phyloP scores from a whole-genome alignment of 1,140 invertebrate genomes.

The Drosophila parabipectinata region DNA sequence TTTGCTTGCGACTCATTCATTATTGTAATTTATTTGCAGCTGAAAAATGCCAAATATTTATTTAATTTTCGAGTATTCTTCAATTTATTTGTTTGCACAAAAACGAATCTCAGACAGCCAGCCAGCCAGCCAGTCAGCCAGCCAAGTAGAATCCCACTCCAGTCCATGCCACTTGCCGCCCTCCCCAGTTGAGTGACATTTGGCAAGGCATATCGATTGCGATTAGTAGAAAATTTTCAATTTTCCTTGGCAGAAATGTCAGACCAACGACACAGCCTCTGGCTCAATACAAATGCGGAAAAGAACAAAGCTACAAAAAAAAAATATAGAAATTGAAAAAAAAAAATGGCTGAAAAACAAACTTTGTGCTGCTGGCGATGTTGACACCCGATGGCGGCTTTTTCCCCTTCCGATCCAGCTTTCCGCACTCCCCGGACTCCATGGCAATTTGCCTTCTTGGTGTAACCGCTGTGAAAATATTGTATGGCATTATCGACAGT shows the following conservation, averaged over 20 bases:
- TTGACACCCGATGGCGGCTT: slow-evolving; percentile 71
- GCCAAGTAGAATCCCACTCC: slow-evolving; percentile 8
- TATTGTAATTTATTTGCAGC: slow-evolving; percentile 81
- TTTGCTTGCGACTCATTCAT: slow-evolving; percentile 63
- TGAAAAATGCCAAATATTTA: slow-evolving; percentile 80
- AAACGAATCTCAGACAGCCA: slow-evolving; percentile 47
- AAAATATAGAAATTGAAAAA: slow-evolving; percentile 30
- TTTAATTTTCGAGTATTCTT: slow-evolving; percentile 80
- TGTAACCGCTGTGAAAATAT: slow-evolving; percentile 76
- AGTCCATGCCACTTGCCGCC: slow-evolving; percentile 2
- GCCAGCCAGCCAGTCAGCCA: neutral
- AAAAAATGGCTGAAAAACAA: slow-evolving; percentile 54
- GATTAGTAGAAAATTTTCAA: slow-evolving; percentile 81
- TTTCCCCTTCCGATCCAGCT: slow-evolving; percentile 15
- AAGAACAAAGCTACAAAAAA: slow-evolving; percentile 35
- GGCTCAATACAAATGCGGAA: slow-evolving; percentile 30
- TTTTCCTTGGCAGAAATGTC: slow-evolving; percentile 70
- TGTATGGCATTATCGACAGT: slow-evolving; percentile 68
- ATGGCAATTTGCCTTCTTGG: slow-evolving; percentile 52
- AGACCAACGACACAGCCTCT: slow-evolving; percentile 39
- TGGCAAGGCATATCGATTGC: slow-evolving; percentile 80
- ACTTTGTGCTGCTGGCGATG: slow-evolving; percentile 60
- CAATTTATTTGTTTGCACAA: slow-evolving; percentile 80
- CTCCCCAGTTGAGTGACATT: slow-evolving; percentile 65
- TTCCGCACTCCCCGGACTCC: slow-evolving; percentile 1